A percentile compares a stretch with the other conserved stretches of the same genome.
Evolutionary conservation across 2,113 vertebrate genomes (phyloP).

Genomic region (Brachionichthys hirsutus): DNA sequence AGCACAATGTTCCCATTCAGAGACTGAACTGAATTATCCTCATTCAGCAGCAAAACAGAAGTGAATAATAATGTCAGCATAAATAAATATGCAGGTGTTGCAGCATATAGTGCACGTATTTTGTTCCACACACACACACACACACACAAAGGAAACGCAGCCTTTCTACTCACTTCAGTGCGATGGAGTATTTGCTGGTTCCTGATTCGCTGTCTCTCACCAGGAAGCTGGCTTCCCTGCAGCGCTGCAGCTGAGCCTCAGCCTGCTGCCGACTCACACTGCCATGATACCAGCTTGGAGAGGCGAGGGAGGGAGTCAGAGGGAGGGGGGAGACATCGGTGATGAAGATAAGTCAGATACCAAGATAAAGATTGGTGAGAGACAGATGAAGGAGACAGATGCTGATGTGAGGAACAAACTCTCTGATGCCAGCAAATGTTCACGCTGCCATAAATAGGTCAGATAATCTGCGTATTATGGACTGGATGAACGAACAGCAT

Average conservation of each 20-base stretch:
- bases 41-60: constrained; percentile 9
- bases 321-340: constrained; percentile 32
- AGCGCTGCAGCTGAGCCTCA: constrained; percentile 88
- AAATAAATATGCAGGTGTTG: constrained; percentile 15
- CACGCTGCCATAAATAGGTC: constrained; percentile 23
- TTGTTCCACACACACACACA: constrained; percentile 1
- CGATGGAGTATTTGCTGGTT: constrained; percentile 94
- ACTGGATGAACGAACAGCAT: no score
- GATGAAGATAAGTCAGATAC: constrained; percentile 55
- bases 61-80: neutral
- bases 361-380: constrained; percentile 25
- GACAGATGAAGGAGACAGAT: neutral
- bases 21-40: neutral
- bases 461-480: neutral
- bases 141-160: constrained; percentile 10
- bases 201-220: constrained; percentile 93
- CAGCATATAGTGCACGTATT: constrained; percentile 7
- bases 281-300: constrained; percentile 92
- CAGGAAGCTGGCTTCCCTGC: constrained; percentile 91
- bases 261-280: constrained; percentile 90
- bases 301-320: neutral
- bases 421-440: neutral
- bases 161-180: constrained; percentile 87
- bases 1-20: no score
- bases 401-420: neutral